Evolutionary conservation across 2,113 vertebrate species (phyloP).

Genomic region (Casuarius casuarius): DNA sequence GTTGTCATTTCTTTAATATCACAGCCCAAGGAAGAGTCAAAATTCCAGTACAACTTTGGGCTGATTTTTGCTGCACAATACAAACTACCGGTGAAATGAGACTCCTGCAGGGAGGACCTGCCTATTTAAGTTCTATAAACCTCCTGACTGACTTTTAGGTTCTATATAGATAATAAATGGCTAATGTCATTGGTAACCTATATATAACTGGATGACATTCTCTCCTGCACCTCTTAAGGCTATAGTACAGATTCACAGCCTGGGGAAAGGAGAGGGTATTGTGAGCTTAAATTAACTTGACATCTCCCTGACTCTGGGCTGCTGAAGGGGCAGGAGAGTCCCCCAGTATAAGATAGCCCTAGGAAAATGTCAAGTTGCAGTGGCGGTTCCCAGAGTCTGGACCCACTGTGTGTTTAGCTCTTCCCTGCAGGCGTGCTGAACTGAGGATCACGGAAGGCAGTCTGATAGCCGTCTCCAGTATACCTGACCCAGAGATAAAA

Average conservation of each 20-base stretch:
- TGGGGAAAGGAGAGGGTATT: neutral
- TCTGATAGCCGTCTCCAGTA: neutral
- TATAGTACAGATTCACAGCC: slow-evolving; percentile 8
- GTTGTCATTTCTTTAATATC: slow-evolving; percentile 49
- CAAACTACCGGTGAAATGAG: neutral
- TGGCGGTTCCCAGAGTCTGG: neutral
- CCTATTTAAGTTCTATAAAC: slow-evolving; percentile 22
- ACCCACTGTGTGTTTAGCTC: neutral
- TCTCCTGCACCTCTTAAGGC: slow-evolving; percentile 20
- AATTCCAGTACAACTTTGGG: neutral
- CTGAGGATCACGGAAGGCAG: neutral
- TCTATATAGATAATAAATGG: slow-evolving; percentile 27
- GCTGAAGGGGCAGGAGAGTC: neutral
- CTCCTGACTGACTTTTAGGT: neutral
- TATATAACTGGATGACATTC: slow-evolving; percentile 3
- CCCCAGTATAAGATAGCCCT: neutral
- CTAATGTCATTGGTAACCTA: neutral
- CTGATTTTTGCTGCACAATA: slow-evolving; percentile 22
- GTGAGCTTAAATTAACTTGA: slow-evolving; percentile 33
- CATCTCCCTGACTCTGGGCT: neutral
- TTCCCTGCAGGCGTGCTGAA: neutral
- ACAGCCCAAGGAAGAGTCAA: slow-evolving; percentile 16
- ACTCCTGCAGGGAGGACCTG: neutral
- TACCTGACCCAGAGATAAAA: neutral
- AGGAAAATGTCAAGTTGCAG: slow-evolving; percentile 41